Conservation (phyloP, 2,797 vertebrate genomes). For the Mormyrus hasselquistii region DNA sequence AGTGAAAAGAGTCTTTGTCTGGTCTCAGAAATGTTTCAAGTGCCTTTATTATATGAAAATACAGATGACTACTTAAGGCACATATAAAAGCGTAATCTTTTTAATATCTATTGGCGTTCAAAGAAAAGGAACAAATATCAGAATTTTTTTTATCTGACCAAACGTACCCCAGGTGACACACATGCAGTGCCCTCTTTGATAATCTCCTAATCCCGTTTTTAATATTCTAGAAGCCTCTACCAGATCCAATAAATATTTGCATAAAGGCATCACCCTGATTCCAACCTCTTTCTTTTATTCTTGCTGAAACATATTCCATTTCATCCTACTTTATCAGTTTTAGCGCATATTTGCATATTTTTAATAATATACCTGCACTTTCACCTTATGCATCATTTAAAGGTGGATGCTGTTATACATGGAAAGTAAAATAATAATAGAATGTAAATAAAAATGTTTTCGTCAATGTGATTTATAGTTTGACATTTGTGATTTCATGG, state of each 20-base stretch:
- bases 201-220: constrained; percentile 2
- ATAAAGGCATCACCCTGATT: neutral
- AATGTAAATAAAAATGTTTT: neutral
- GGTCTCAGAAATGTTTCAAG: neutral
- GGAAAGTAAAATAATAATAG: neutral
- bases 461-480: neutral
- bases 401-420: neutral
- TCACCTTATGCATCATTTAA: neutral
- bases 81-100: neutral
- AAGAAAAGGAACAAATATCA: neutral
- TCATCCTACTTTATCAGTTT: neutral
- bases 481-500: neutral
- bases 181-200: neutral
- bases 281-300: neutral
- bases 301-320: neutral
- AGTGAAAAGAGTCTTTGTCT: neutral
- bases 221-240: neutral
- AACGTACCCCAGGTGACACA: neutral
- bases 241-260: neutral
- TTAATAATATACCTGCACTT: neutral
- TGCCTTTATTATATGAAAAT: neutral
- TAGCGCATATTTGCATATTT: neutral
- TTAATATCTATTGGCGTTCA: neutral
- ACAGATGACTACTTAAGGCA: neutral
- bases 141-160: neutral